phyloP scores from a whole-genome alignment of 2,797 vertebrate species.

The Acrossocheilus fasciatus region DNA sequence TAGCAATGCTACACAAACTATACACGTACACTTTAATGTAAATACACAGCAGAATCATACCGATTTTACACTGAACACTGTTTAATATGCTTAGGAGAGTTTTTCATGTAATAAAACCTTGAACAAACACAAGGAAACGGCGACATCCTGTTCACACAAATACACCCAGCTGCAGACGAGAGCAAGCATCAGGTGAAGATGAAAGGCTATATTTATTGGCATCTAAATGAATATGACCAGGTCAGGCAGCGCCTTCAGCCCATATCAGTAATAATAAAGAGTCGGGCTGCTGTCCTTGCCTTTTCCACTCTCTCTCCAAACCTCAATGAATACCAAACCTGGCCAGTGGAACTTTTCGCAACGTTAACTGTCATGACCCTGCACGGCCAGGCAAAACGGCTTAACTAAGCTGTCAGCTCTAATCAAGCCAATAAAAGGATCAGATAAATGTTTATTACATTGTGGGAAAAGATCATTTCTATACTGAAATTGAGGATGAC shows the following conservation, averaged over 20 bases:
- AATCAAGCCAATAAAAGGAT: conserved; percentile 98
- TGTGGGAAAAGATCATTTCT: conserved; percentile 99
- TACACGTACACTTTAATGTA: background rate
- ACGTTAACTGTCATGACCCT: conserved; percentile 97
- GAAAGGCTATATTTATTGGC: conserved; percentile 68
- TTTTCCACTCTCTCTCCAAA: conserved; percentile 57
- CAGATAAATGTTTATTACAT: conserved; percentile 99
- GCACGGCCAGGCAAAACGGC: conserved; percentile 92
- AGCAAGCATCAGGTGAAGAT: conserved; percentile 56
- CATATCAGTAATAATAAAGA: conserved; percentile 68
- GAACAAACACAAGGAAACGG: conserved; percentile 11
- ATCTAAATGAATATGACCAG: conserved; percentile 69
- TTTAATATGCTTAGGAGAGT: background rate
- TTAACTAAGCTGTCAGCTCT: conserved; percentile 99
- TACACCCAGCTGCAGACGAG: conserved; percentile 10
- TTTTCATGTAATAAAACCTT: conserved; percentile 10
- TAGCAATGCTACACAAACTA: background rate
- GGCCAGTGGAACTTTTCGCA: conserved; percentile 90
- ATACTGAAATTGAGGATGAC: conserved; percentile 99
- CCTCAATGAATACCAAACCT: conserved; percentile 74
- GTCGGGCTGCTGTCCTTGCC: conserved; percentile 70
- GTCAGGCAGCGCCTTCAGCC: conserved; percentile 65
- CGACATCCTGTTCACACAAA: background rate
- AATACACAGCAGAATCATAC: background rate
- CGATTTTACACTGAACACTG: background rate